Conservation (phyloP, 2,113 vertebrate species). For the Syngnathus scovelli region DNA sequence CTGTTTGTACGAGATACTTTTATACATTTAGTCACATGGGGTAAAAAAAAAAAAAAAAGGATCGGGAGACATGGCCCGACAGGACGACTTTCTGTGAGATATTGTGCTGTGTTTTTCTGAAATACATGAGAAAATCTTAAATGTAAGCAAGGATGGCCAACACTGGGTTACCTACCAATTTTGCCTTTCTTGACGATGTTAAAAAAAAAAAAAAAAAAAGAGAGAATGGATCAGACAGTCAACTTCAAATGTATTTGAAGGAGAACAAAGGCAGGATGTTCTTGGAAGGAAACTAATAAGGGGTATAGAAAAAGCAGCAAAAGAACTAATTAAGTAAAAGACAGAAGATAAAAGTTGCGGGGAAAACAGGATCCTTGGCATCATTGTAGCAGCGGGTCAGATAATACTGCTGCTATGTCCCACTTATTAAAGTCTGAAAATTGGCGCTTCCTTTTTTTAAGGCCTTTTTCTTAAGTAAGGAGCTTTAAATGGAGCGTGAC, state of each 20-base stretch:
- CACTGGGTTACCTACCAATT: not conserved
- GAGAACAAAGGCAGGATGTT: conserved; percentile 6
- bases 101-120: no score
- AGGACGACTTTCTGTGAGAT: not conserved
- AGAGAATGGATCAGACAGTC: not conserved
- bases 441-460: conserved; percentile 27
- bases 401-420: conserved; percentile 28
- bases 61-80: not conserved
- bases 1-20: not conserved
- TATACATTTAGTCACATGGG: not conserved
- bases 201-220: conserved; percentile 2
- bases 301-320: conserved; percentile 3
- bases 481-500: conserved; percentile 19
- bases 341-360: conserved; percentile 19
- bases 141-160: not conserved
- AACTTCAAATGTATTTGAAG: not conserved
- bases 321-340: conserved; percentile 18
- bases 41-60: not conserved
- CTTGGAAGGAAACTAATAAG: not conserved
- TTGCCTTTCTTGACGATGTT: not conserved
- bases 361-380: conserved; percentile 22
- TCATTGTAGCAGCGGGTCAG: conserved; percentile 14
- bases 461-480: conserved; percentile 17
- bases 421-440: conserved; percentile 31
- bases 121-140: not conserved